Conservation (phyloP, 2,113 vertebrate species). For the Ictalurus punctatus region DNA sequence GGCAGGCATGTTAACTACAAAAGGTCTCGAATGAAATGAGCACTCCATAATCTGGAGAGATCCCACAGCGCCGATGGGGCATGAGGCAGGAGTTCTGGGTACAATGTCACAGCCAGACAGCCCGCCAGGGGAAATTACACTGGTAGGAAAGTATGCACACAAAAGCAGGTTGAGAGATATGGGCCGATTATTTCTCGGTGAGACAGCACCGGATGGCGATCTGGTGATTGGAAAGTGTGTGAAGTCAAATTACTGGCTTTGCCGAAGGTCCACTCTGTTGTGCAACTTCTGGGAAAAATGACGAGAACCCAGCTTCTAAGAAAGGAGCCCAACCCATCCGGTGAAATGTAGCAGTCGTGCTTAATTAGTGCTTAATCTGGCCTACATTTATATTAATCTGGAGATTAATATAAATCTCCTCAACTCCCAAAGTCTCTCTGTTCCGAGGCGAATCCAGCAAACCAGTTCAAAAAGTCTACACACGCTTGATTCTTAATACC, state of each 20-base stretch:
- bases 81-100: conserved; percentile 13
- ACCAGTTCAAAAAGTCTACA: too few species aligned
- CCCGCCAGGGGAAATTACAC: conserved; percentile 20
- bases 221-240: not conserved
- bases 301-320: not conserved
- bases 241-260: not conserved
- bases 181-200: not conserved
- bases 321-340: not conserved
- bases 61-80: conserved; percentile 22
- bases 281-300: not conserved
- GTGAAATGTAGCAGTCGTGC: not conserved
- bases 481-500: too few species aligned
- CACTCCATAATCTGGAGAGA: conserved; percentile 42
- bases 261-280: not conserved
- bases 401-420: not conserved
- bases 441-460: not conserved
- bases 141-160: not conserved
- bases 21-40: conserved; percentile 39
- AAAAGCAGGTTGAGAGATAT: conserved; percentile 21
- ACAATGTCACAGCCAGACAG: conserved; percentile 29
- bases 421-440: not conserved
- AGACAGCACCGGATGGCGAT: not conserved
- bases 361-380: too few species aligned
- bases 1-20: conserved; percentile 51
- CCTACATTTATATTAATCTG: too few species aligned